Evolutionary conservation across 1,140 invertebrate genomes (phyloP).

Genomic region (Lycorma delicatula): DNA sequence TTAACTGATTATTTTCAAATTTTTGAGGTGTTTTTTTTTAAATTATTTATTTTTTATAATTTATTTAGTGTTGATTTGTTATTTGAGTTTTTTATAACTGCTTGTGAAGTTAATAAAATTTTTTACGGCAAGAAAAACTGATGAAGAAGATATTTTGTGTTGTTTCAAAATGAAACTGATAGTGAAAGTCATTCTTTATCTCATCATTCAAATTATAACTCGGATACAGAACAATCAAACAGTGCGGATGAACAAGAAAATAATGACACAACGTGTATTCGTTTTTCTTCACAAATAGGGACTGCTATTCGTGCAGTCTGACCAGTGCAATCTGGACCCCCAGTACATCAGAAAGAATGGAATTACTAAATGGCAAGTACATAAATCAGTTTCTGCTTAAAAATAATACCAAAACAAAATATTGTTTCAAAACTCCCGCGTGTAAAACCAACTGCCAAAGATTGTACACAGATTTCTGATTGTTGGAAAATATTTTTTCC

Average conservation of each 20-base stretch:
- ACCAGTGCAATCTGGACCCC: background rate
- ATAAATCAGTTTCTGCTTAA: background rate
- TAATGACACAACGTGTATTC: background rate
- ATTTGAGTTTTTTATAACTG: too few relatives aligned
- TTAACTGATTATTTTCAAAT: too few relatives aligned
- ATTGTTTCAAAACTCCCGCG: background rate
- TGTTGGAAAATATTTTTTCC: too few relatives aligned
- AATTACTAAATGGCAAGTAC: background rate
- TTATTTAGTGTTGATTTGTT: too few relatives aligned
- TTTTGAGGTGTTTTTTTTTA: too few relatives aligned
- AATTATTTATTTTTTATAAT: too few relatives aligned
- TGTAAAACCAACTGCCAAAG: too few relatives aligned
- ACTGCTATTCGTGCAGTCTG: background rate
- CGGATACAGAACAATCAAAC: background rate
- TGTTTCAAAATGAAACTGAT: background rate
- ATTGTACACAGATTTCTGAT: background rate
- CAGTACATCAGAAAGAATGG: background rate
- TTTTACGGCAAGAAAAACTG: background rate
- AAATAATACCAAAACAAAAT: background rate
- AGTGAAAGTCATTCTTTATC: background rate
- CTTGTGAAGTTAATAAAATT: background rate
- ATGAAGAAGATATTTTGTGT: background rate
- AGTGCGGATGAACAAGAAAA: background rate
- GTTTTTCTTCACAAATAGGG: background rate
- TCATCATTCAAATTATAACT: background rate